Evolutionary conservation across 2,888 invertebrate species (phyloP), one percentile per base, ranked within the genome.

Genomic region (Nephrotoma appendiculata): DNA sequence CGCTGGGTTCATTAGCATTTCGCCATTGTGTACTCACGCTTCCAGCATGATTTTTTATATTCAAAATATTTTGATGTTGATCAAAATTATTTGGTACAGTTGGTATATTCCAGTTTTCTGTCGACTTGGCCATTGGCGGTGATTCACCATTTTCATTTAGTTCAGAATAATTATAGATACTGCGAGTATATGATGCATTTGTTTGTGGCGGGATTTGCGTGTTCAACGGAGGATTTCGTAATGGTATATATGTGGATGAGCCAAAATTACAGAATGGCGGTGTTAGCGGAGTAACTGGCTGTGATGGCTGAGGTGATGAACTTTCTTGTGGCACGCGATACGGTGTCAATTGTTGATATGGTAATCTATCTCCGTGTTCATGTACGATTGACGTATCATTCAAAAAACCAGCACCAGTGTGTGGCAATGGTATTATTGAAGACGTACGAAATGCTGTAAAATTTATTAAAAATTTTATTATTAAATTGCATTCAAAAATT

Each of bases 261-360:
- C 90, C 87, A 87, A 89, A 88, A 86, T 88, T 90, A 52, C 12
- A 15, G 88, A 91, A 90, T 41, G 89, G n/a, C 12, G 87, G 90
- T 89, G 89, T 90, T 71, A 71, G 31, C 31, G 90, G 88, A 9
- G 91, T 52, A 42, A 41, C 9, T n/a, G 52, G 91, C n/a, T n/a
- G n/a, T n/a, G 91, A 91, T 52, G 91, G 91, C 88, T 91, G 91
- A 0, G 92, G 91, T 5, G 92, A 91, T 43, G 91, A 91, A 83
- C 91, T 91, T 87, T 90, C 88, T 87, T 91, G 90, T 2, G 90
- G 89, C 71, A 88, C 86, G 31, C 89, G 87, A 87, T 89, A 89
- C 19, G 86, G 48, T 86, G 91, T 89, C 87, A 90, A 90, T 2
- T 71, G 71, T 2, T 71, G 71, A 71, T 31, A 71, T 4, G 91